phyloP scores from a whole-genome alignment of 2,113 vertebrate species.

The Raja brachyura region DNA sequence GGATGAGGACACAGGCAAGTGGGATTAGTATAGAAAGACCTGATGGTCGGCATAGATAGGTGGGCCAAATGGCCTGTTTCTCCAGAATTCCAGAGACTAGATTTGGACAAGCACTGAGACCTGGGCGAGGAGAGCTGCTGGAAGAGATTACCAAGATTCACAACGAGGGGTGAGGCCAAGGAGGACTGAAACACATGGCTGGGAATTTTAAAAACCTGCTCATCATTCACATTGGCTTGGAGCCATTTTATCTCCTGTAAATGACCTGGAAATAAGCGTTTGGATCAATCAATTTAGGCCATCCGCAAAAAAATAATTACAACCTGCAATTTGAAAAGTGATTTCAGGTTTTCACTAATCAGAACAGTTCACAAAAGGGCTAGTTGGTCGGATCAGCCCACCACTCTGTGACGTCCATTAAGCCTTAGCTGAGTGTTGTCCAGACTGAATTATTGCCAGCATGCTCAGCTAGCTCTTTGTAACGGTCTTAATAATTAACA shows the following conservation, averaged over 20 bases:
- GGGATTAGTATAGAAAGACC: too few species aligned
- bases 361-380: background rate
- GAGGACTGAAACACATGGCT: background rate
- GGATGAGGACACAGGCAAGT: too few species aligned
- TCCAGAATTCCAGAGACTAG: background rate
- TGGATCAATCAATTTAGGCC: background rate
- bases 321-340: background rate
- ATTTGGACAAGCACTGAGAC: background rate
- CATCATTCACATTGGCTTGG: background rate
- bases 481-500: slow-evolving; percentile 31
- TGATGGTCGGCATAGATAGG: too few species aligned
- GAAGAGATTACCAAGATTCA: background rate
- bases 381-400: background rate
- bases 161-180: background rate
- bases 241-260: background rate
- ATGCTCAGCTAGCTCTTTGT: background rate
- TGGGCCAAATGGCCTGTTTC: too few species aligned
- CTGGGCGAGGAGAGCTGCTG: background rate
- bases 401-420: background rate
- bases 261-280: background rate
- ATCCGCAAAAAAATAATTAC: background rate
- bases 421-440: background rate
- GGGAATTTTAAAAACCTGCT: background rate
- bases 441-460: background rate
- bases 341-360: background rate